Conservation (phyloP, 2,888 invertebrate genomes). For the Cancer borealis region DNA sequence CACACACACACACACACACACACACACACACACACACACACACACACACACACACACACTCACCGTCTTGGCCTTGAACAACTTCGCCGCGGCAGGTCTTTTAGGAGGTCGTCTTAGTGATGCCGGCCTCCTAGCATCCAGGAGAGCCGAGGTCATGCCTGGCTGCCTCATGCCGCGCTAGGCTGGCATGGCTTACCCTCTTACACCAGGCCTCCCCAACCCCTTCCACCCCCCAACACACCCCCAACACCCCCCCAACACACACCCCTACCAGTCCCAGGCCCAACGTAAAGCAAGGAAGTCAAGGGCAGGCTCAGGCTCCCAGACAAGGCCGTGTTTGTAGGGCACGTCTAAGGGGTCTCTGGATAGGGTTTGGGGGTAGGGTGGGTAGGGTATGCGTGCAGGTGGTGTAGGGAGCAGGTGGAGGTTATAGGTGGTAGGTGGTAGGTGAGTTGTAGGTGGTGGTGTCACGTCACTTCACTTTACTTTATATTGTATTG, state of each 20-base stretch:
- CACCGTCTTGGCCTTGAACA: conserved; percentile 29
- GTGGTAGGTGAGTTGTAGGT: neutral
- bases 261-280: neutral
- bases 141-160: neutral
- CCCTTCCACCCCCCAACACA: neutral
- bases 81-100: neutral
- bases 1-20: conserved; percentile 39
- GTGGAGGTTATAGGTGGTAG: neutral
- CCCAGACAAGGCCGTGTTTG: neutral
- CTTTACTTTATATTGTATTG: neutral
- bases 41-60: conserved; percentile 13
- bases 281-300: conserved; percentile 1
- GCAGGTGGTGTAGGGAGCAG: neutral
- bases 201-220: neutral
- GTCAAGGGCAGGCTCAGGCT: conserved; percentile 8
- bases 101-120: neutral
- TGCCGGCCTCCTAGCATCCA: neutral
- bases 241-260: neutral
- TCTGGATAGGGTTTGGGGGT: neutral
- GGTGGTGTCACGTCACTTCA: neutral
- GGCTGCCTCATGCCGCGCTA: neutral
- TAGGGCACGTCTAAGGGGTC: neutral
- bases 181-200: neutral
- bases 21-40: conserved; percentile 40
- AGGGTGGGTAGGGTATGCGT: neutral